Evolutionary conservation across 2,797 vertebrate species (phyloP), one percentile per base, ranked within the genome.

Genomic region (Bucorvus abyssinicus): DNA sequence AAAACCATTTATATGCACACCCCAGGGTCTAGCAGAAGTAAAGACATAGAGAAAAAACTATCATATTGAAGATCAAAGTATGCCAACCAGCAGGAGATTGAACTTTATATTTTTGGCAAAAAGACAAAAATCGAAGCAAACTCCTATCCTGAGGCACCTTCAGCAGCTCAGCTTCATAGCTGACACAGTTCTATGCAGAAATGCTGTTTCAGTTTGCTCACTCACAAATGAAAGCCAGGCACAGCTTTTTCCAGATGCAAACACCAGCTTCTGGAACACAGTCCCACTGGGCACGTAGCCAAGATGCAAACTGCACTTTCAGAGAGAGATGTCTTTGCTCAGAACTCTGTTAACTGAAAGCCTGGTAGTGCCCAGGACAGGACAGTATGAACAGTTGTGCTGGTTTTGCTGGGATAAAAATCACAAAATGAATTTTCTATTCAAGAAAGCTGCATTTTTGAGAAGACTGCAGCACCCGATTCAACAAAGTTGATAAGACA

Each of bases 11-110:
- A 22, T 8, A 52, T 30, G 49, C 2, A 2, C 40, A 90, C 83
- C 49, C 12, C 73, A 84, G 83, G 76, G 61, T 61, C 77, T 81
- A 80, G 86, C 80, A 94, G 50, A 84, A 81, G 26, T 82, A 84
- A 88, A 90, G 34, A 75, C 27, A 36, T 0, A 12, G n/a, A 87
- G 85, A 91, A 65, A 61, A 68, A 86, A 49, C 1, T 0, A 32
- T 75, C 57, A 75, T 49, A 71, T 11, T 57, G 27, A 38, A 77
- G 65, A 88, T 86, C 15, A 88, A 89, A 94, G 71, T 12, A 65
- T 5, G 7, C 38, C 57, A 90, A 74, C 14, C 6, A 49, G 45
- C 45, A 90, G 57, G 45, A 90, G 53, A 59, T 1, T 50, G 87
- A 52, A 68, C 36, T 84, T 93, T 3, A 57, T 23, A 15, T 60